Percentiles rank a stretch among this genome's conserved stretches.
These are phyloP conservation scores for Lichenostomus cassidix DNA, from an alignment of 2,113 vertebrate species.

Conservation along the genomic window DNA sequence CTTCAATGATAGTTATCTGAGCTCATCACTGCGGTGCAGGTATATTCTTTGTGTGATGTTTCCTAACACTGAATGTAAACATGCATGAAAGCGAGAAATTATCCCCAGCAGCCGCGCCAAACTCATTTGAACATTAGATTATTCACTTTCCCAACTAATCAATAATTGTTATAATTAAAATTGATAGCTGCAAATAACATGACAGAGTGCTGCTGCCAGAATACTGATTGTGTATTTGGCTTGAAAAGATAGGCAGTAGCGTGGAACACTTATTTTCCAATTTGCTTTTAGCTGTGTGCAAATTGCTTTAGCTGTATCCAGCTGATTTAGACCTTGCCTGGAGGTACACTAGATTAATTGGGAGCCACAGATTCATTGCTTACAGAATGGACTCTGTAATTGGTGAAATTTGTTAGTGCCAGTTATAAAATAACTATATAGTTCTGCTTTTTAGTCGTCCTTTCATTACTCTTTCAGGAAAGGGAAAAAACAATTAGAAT, in stretches of 20 bases:
- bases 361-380: conserved; percentile 82
- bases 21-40: neutral
- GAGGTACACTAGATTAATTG: conserved; percentile 86
- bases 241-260: conserved; percentile 79
- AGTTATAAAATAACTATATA: conserved; percentile 85
- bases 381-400: conserved; percentile 86
- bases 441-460: conserved; percentile 70
- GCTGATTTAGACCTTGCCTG: conserved; percentile 89
- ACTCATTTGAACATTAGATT: conserved; percentile 73
- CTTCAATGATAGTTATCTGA: neutral
- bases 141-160: conserved; percentile 83
- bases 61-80: neutral
- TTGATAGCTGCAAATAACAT: conserved; percentile 86
- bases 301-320: conserved; percentile 86
- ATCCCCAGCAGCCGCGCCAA: neutral
- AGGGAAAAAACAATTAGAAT: conserved; percentile 68
- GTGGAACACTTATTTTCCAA: conserved; percentile 86
- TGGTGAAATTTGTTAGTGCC: conserved; percentile 85
- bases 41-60: neutral
- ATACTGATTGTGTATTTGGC: conserved; percentile 84
- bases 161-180: conserved; percentile 90
- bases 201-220: conserved; percentile 78
- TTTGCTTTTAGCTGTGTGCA: conserved; percentile 87
- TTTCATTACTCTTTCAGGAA: conserved; percentile 70
- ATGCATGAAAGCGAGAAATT: neutral